phyloP scores from a whole-genome alignment of 2,888 invertebrate species.

The Ceraclea dissimilis region DNA sequence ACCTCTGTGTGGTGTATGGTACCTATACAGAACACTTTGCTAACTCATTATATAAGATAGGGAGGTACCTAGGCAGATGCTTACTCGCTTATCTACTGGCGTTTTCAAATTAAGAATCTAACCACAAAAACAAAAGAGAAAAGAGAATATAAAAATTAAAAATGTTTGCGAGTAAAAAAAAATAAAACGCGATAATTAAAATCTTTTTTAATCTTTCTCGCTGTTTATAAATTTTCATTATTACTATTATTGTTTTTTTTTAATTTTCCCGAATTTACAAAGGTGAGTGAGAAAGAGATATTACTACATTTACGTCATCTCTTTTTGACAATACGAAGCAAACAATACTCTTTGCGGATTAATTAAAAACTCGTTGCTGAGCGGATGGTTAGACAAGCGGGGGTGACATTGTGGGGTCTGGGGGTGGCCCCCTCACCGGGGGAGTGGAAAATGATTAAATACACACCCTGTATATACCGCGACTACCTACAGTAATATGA shows the following conservation, averaged over 20 bases:
- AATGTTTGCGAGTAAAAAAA: background rate
- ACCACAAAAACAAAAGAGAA: background rate
- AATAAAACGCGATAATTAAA: constrained; percentile 3
- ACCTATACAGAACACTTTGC: too few relatives aligned
- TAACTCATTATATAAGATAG: too few relatives aligned
- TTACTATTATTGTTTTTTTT: constrained; percentile 5
- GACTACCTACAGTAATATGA: background rate
- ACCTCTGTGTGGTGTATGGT: too few relatives aligned
- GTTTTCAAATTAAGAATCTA: background rate
- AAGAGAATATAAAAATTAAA: constrained; percentile 1
- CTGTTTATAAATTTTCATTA: background rate
- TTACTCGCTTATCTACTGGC: background rate
- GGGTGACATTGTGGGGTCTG: background rate
- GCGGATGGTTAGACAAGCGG: constrained; percentile 13
- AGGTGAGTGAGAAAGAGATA: constrained; percentile 15
- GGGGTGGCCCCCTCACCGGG: constrained; percentile 10
- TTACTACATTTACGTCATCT: constrained; percentile 20
- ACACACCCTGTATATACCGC: constrained; percentile 13
- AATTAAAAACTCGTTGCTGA: constrained; percentile 26
- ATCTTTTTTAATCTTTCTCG: constrained; percentile 1
- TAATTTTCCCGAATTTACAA: constrained; percentile 19
- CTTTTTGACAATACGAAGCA: constrained; percentile 24
- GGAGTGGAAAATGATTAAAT: constrained; percentile 25
- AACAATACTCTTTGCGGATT: constrained; percentile 24
- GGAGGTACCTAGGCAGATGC: too few relatives aligned